These are phyloP conservation scores for Alces alces DNA, from an alignment of 2,113 vertebrate genomes.

Conservation along the genomic window DNA sequence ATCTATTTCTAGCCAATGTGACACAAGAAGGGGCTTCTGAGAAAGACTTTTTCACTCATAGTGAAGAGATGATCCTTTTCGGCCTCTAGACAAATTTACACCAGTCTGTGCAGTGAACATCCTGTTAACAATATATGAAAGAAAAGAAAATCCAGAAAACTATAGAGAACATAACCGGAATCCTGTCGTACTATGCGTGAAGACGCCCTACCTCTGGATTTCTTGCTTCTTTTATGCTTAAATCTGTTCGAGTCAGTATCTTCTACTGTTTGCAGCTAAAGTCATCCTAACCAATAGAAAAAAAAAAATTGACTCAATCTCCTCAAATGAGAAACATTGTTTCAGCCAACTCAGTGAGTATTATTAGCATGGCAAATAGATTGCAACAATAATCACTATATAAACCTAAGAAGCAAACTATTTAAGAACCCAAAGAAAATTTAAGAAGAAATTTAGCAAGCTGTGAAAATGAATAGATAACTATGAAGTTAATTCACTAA, in stretches of 20 bases:
- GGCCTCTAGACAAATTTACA: neutral
- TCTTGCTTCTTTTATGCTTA: neutral
- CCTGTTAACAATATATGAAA: neutral
- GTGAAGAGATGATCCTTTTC: neutral
- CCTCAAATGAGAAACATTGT: neutral
- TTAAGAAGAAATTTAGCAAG: constrained; percentile 27
- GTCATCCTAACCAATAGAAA: neutral
- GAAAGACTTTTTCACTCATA: neutral
- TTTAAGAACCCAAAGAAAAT: constrained; percentile 9
- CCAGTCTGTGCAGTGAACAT: neutral
- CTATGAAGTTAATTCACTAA: constrained; percentile 40
- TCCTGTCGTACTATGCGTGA: neutral
- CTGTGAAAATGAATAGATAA: constrained; percentile 43
- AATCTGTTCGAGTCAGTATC: constrained; percentile 10
- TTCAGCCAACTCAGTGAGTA: neutral
- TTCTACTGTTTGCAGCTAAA: neutral
- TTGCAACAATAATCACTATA: neutral
- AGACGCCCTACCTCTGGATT: neutral
- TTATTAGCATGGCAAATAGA: constrained; percentile 1
- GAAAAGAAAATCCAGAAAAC: neutral
- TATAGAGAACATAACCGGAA: neutral
- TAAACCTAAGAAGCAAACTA: neutral
- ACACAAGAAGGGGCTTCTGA: neutral
- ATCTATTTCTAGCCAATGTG: neutral
- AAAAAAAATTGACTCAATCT: neutral